Base-by-base conservation (phyloP, 2,113 vertebrate species). In the Hyperopisus bebe region DNA sequence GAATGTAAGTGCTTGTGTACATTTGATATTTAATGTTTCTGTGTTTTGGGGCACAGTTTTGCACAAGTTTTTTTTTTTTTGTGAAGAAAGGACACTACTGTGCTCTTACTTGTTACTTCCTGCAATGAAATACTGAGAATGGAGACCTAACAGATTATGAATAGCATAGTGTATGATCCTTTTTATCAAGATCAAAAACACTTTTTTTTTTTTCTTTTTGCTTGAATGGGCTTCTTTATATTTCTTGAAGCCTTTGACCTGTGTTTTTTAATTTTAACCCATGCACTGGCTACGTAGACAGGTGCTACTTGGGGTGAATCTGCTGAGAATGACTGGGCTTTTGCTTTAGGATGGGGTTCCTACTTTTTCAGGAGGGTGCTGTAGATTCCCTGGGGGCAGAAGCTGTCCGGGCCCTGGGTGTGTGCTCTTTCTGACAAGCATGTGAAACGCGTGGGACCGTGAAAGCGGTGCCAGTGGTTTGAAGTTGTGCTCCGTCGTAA, bases 401-500 rank as follows among this genome's bases (percentile, higher is more conserved):
- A 50, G 47, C 44, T 19, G 31, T 24, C 19, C 5, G 21, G 90
- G 70, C 9, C 62, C 44, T 55, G 77, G 66, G 53, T 89, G 85
- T 88, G n/a, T 80, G 31, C 74, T 27, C 31, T 85, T 70, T 31
- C 27, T 74, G 10, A 46, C 88, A 21, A 47, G n/a, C 17, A 85
- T 44, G 31, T 66, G 77, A 91, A 90, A 90, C 92, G 93, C 90
- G 91, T 94, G 93, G 92, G 94, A 93, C 91, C 91, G n/a, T 89
- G 90, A 93, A 86, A 80, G 86, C 42, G 10, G 62, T 24, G 24
- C 50, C 74, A 80, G 35, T 89, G 58, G 90, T 94, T 95, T 95
- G 93, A 95, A 94, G 94, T 92, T 83, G 83, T 93, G 94, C 93
- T 93, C 93, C 90, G 90, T 47, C 84, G 90, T 94, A 94, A 95